Base-by-base conservation (phyloP, 1,140 invertebrate genomes). In the Drosophila pruinosa region DNA sequence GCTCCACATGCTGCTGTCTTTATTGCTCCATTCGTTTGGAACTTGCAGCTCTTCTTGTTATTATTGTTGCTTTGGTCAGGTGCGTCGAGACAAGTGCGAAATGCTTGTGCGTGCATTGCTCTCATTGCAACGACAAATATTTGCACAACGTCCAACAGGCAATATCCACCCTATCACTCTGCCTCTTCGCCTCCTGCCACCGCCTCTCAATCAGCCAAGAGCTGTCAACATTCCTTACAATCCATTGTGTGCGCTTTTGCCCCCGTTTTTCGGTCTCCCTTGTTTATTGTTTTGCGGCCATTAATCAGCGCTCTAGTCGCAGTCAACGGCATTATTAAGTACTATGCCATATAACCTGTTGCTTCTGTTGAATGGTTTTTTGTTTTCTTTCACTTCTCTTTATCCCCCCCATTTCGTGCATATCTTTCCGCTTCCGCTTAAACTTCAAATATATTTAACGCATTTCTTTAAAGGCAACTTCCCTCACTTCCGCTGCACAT, bases 51-150 rank as follows among this genome's bases (percentile, higher is more conserved):
- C 72, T 80, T 78, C 41, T 26, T 31, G 53, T 4, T 47, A 12
- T 17, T 71, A 54, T 17, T 72, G 57, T 21, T 72, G 57, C 56
- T 54, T 53, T 75, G 43, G 79, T 78, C 79, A 85, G 75, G 80
- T 82, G 75, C 78, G 79, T 72, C 58, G 64, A 36, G 78, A 72
- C 79, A 83, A 85, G 81, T 88, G 74, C 70, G 77, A 59, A 85
- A 85, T 88, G 74, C 82, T 78, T 88, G 64, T 64, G 82, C 70
- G 81, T 88, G 64, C 81, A 75, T 86, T 86, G 81, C 81, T 86
- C 81, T 88, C 82, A 88, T 86, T 85, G 76, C 69, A 58, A 64
- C 70, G 77, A 74, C 76, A 85, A 85, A 80, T 85, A 85, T 85
- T 85, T 85, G 75, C 85, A 65, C 73, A 73, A 54, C 69, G 36